Evolutionary conservation across 2,888 invertebrate species (phyloP).

Genomic region (Hyles lineata): DNA sequence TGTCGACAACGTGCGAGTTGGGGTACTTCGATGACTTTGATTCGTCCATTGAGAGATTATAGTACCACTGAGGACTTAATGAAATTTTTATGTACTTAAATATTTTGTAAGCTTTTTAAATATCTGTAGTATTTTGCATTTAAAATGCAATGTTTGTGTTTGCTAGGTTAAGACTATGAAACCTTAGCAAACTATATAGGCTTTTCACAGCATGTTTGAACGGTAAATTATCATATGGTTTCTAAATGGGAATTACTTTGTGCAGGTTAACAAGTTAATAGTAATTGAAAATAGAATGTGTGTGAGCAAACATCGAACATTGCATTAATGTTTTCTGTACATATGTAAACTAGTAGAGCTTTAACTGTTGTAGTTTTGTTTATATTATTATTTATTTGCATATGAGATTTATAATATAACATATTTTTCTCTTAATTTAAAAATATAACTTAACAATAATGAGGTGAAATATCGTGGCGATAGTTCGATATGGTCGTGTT

Average conservation of each 20-base stretch:
- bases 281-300: slow-evolving; percentile 35
- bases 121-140: slow-evolving; percentile 64
- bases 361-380: slow-evolving; percentile 77
- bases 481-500: slow-evolving; percentile 36
- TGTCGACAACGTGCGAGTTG: neutral
- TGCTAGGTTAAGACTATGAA: slow-evolving; percentile 42
- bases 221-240: neutral
- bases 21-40: slow-evolving; percentile 35
- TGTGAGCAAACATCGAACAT: slow-evolving; percentile 44
- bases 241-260: slow-evolving; percentile 10
- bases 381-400: slow-evolving; percentile 64
- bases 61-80: slow-evolving; percentile 66
- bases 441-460: neutral
- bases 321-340: slow-evolving; percentile 65
- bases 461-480: neutral
- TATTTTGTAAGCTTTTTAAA: slow-evolving; percentile 67
- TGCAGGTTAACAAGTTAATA: neutral
- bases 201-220: neutral
- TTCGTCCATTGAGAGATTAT: slow-evolving; percentile 78
- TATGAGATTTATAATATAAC: slow-evolving; percentile 38
- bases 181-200: neutral
- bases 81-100: slow-evolving; percentile 79
- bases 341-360: slow-evolving; percentile 83
- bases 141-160: slow-evolving; percentile 64
- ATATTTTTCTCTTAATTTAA: slow-evolving; percentile 33